phyloP scores from a whole-genome alignment of 2,888 invertebrate genomes.

The Philopedon plagiatum region DNA sequence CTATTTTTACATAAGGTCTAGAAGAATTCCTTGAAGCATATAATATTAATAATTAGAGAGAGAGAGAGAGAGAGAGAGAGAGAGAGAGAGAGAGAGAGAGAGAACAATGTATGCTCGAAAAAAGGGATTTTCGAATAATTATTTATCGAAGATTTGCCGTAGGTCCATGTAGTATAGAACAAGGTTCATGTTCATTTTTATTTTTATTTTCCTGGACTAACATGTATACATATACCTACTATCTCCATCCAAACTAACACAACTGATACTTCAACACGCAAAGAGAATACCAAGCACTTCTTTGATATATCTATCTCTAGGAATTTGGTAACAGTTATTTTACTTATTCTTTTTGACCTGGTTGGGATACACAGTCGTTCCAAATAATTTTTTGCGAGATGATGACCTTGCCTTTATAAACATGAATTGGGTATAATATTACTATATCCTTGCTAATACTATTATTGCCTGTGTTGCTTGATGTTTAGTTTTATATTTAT shows the following conservation, averaged over 20 bases:
- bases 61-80: too few relatives aligned
- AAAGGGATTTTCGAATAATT: too few relatives aligned
- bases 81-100: too few relatives aligned
- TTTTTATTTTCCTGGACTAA: not conserved
- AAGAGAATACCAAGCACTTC: not conserved
- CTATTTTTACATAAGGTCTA: too few relatives aligned
- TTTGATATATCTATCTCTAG: not conserved
- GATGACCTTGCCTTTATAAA: not conserved
- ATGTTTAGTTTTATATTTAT: too few relatives aligned
- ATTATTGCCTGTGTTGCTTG: too few relatives aligned
- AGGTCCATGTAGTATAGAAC: too few relatives aligned
- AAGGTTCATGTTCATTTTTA: too few relatives aligned
- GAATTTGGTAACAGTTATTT: not conserved
- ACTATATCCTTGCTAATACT: not conserved
- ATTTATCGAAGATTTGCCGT: too few relatives aligned
- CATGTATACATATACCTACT: not conserved
- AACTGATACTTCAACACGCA: not conserved
- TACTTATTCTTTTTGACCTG: not conserved
- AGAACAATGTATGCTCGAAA: too few relatives aligned
- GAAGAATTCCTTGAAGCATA: too few relatives aligned
- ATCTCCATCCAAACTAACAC: not conserved
- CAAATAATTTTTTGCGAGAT: not conserved
- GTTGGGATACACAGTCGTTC: not conserved
- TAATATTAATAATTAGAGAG: too few relatives aligned
- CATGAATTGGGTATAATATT: not conserved